A percentile compares a stretch with the other conserved stretches of the same genome.
Conservation (phyloP, 2,113 vertebrate species). For the Trematocara marginatum region DNA sequence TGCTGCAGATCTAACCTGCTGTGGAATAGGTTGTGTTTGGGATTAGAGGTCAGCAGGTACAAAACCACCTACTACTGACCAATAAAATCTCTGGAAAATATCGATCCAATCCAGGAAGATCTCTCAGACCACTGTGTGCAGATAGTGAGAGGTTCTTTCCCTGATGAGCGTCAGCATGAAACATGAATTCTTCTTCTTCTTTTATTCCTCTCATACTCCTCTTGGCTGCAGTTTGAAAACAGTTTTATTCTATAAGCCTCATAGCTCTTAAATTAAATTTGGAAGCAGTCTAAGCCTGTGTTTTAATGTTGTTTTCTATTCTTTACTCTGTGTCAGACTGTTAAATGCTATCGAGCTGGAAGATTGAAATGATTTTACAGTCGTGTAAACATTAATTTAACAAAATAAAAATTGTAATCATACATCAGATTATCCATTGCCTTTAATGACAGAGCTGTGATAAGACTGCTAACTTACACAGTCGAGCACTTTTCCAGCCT, state of each 20-base stretch:
- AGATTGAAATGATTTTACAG: neutral
- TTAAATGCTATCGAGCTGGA: neutral
- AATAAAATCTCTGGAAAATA: neutral
- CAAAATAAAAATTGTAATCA: neutral
- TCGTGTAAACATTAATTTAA: neutral
- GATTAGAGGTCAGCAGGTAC: neutral
- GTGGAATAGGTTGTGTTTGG: neutral
- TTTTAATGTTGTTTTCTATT: neutral
- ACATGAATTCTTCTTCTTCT: fast-evolving
- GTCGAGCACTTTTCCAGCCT: fast-evolving
- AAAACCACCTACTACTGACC: neutral
- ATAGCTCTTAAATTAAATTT: neutral
- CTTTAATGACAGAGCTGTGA: neutral
- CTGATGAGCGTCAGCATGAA: neutral
- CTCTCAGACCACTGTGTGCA: neutral
- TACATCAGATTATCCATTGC: neutral
- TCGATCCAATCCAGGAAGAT: fast-evolving
- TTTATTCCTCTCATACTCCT: neutral
- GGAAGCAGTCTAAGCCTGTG: neutral
- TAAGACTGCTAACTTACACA: neutral
- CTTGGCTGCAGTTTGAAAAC: neutral
- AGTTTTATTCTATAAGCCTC: neutral
- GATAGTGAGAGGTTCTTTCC: neutral
- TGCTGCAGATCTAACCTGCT: neutral
- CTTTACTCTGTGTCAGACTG: neutral